Evolutionary conservation across 2,113 vertebrate genomes (phyloP), one percentile per base, ranked within the genome.

Genomic region (Brachyistius frenatus): DNA sequence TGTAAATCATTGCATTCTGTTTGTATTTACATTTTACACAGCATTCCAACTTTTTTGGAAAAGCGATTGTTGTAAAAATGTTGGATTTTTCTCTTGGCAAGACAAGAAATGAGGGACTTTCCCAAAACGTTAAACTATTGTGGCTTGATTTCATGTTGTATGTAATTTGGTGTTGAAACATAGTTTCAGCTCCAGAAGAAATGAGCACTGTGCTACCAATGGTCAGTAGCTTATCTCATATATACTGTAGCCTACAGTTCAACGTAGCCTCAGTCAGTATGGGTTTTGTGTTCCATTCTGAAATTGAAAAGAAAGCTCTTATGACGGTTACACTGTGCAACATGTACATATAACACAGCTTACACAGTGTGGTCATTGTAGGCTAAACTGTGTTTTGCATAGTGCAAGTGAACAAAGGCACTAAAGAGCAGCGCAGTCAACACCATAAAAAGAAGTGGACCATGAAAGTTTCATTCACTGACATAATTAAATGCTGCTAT

Each of bases 401-500:
- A 39, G 37, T 73, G 54, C 32, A 23, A 7, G 9, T 50, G 79
- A 78, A 88, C 73, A 89, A 85, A 81, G 66, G 56, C 62, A 36
- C 52, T 70, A 78, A 88, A 87, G 78, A 84, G 73, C 66, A 37
- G 66, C 8, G 16, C 32, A 36, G 41, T 61, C 75, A 70, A 79
- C 72, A 66, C 69, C 65, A 85, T 71, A 85, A 81, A 85, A 74
- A 76, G 70, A 69, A 35, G 37, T 35, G 50, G 55, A 84, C 37
- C 41, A 88, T 72, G 80, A 85, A 77, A 60, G 85, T 78, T 86
- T 80, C 75, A 80, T 92, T 88, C 86, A 76, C n/a, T 61, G 58
- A 13, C 52, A 78, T 77, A 79, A 87, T 88, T 84, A 85, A 82
- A 71, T 64, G 67, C 75, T 84, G 80, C 86, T 88, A 85, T 90